These are phyloP conservation scores for Gymnarchus niloticus DNA, from an alignment of 2,113 vertebrate species.

Conservation along the genomic window DNA sequence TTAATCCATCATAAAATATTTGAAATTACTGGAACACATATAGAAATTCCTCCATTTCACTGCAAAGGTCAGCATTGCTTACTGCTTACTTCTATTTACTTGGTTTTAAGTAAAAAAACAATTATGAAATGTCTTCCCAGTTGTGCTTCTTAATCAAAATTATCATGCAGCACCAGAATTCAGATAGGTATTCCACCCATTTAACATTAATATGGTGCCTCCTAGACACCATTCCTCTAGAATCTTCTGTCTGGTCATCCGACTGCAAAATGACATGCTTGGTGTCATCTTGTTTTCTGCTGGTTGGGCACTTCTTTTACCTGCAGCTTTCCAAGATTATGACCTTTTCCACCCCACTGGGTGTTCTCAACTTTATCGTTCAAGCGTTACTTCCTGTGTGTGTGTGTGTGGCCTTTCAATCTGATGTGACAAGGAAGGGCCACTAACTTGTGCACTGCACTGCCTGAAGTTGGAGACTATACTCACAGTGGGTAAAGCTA, in stretches of 20 bases:
- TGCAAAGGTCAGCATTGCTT: conserved; percentile 30
- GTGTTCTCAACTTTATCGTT: no score
- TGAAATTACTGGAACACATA: conserved; percentile 42
- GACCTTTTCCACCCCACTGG: conserved; percentile 13
- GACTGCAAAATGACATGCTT: background rate
- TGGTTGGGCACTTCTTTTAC: background rate
- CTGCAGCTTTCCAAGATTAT: background rate
- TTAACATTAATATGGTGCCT: background rate
- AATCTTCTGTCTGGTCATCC: background rate
- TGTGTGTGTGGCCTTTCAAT: no score
- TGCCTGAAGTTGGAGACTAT: no score
- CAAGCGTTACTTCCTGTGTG: no score
- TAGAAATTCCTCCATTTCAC: conserved; percentile 37
- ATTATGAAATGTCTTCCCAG: background rate
- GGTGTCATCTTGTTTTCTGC: background rate
- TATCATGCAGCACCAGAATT: background rate
- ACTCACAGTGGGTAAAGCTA: no score
- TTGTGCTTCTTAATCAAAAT: background rate
- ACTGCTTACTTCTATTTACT: background rate
- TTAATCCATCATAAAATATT: conserved; percentile 44
- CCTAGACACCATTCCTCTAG: background rate
- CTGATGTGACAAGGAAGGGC: no score
- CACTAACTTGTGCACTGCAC: no score
- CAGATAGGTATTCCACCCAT: background rate
- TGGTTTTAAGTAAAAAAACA: background rate